Evolutionary conservation across 2,888 invertebrate species (phyloP), one percentile per base, ranked within the genome.

Genomic region (Ommatoiulus sabulosus): DNA sequence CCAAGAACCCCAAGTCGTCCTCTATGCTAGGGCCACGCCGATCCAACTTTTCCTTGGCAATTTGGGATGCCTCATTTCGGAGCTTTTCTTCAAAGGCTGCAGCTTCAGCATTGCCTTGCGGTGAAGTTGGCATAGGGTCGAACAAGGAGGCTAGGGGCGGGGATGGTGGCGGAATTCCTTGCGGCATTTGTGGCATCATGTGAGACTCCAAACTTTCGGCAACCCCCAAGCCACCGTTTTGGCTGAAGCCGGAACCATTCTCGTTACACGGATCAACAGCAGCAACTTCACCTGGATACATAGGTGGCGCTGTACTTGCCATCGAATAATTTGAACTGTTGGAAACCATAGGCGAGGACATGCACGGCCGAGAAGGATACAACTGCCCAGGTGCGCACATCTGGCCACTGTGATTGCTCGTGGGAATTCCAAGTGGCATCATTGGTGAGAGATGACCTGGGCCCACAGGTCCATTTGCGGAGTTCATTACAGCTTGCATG

Each of bases 1-100:
- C 89, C 44, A 89, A 84, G 87, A 89, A 89, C 20, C 89, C 89
- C 15, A 89, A 80, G 87, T 89, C 89, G 72, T 89, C 89, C 57
- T 89, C 89, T 10, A 89, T 88, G 46, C 89, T 88, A 0, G 88
- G 89, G 52, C 44, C 87, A 3, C 88, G 80, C 35, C 89, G 87
- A 17, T 85, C 85, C 52, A 87, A 84, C 24, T 88, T 87, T 35
- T 80, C 46, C 87, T 87, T 63, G 44, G 87, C 87, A 20, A 87
- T 87, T 43, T 87, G 87, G 10, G 87, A 84, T n/a, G 84, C 87
- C 43, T 89, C 89, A 24, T 89, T 46, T 0, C 88, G 87, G 5
- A 88, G 86, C 63, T 63, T 48, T 10, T 89, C 80, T 72, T 88
- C 87, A 35, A 86, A 86, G 3, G 86, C 88, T 8, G 72, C 86